phyloP scores from a whole-genome alignment of 2,797 vertebrate genomes.

The Gymnopithys bicolor region DNA sequence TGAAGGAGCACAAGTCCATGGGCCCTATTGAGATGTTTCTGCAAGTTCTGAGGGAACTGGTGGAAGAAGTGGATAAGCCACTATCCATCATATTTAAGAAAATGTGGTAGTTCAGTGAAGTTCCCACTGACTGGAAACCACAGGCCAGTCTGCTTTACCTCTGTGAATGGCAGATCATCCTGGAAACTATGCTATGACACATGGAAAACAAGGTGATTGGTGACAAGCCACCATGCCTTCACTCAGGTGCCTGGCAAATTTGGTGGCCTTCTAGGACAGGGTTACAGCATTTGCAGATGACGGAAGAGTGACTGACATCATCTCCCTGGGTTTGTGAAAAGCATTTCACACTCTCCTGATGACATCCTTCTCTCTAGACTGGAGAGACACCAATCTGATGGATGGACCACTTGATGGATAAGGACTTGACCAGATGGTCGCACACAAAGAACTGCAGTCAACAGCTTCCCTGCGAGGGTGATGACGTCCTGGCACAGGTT shows the following conservation, averaged over 20 bases:
- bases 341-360: background rate
- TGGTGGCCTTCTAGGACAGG: background rate
- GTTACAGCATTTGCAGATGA: background rate
- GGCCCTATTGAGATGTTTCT: background rate
- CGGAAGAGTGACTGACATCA: background rate
- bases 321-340: background rate
- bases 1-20: background rate
- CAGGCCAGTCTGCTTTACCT: background rate
- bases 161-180: background rate
- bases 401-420: background rate
- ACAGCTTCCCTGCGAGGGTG: background rate
- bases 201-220: background rate
- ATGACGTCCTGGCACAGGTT: no score
- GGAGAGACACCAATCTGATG: background rate
- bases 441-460: background rate
- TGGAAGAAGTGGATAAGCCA: background rate
- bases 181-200: background rate
- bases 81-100: background rate
- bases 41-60: background rate
- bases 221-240: background rate
- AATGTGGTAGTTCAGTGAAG: background rate
- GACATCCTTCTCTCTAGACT: background rate
- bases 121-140: background rate
- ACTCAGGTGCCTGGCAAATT: background rate
- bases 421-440: rapidly evolving